Evolutionary conservation across 2,888 invertebrate species (phyloP).

Genomic region (Laothoe populi): DNA sequence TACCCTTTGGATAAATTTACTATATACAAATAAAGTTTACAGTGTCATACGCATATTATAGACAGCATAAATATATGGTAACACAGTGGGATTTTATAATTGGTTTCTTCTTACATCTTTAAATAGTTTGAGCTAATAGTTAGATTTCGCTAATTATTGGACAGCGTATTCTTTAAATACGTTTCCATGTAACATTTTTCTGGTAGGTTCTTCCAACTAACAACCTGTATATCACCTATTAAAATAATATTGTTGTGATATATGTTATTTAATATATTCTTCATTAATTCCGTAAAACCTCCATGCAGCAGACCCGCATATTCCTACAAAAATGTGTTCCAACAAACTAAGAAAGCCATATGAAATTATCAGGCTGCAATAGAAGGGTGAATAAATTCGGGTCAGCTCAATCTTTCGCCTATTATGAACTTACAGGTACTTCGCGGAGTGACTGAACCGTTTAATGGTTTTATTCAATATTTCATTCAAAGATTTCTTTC

Average conservation of each 20-base stretch:
- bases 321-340: too few relatives aligned
- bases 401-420: slow-evolving; percentile 80
- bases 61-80: not conserved
- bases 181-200: not conserved
- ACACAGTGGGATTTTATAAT: slow-evolving; percentile 14
- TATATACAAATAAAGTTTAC: slow-evolving; percentile 13
- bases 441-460: slow-evolving; percentile 65
- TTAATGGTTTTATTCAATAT: slow-evolving; percentile 62
- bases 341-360: slow-evolving; percentile 78
- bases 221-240: not conserved
- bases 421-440: slow-evolving; percentile 72
- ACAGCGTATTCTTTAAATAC: not conserved
- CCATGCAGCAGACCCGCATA: not conserved
- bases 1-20: not conserved
- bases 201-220: not conserved
- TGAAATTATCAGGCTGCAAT: slow-evolving; percentile 80
- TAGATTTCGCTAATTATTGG: too few relatives aligned
- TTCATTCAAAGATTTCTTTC: slow-evolving; percentile 55
- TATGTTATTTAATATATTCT: not conserved
- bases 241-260: not conserved
- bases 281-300: not conserved
- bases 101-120: slow-evolving; percentile 42
- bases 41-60: not conserved
- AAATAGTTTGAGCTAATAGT: not conserved
- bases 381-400: slow-evolving; percentile 75